Base-by-base conservation (phyloP, 2,888 invertebrate genomes). In the Rotaria magnacalcarata region DNA sequence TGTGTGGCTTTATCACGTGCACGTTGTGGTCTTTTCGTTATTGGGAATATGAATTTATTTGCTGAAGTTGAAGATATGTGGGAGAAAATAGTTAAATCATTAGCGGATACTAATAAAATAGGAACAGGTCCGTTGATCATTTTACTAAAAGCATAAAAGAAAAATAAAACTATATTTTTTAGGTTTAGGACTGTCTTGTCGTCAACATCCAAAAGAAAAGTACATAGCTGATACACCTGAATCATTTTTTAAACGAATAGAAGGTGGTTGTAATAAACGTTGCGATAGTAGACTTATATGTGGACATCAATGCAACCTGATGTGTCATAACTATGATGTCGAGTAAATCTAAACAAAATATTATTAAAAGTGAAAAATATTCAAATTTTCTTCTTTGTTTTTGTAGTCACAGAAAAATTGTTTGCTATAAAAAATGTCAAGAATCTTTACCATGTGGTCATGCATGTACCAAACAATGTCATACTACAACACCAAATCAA, bases 1-100 rank as follows among this genome's bases (percentile, higher is more conserved):
- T 94, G 95, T 89, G 95, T 95, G 0, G 94, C 94, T 0, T 90
- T 95, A 84, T 95, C 95, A 0, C 92, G 95, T 88, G 95, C 94
- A 0, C 93, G 93, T 89, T 92, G 92, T 89, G 94, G 94, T 2
- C 92, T 95, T 84, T 95, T 94, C 89, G 93, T 94, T 10, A 93
- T 94, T 88, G 95, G 95, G 3, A 95, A 95, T 87, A 89, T 91
- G 87, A 88, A 88, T 21, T 89, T 88, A 60, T 88, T 91, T 52
- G 87, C 87, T 6, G 87, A 87, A 5, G 87, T 87, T 24, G 88
- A 88, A 85, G 84, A 88, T 56, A 88, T 89, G 14, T 90, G 90
- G 90, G 52, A 84, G 14, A 87, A 87, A 34, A 89, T 89, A 85
- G 7, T 86, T 43, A 47, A 47, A 50, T 85, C 74, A 87, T 85